phyloP scores from a whole-genome alignment of 1,140 invertebrate genomes.

The Drosophila arawakana region DNA sequence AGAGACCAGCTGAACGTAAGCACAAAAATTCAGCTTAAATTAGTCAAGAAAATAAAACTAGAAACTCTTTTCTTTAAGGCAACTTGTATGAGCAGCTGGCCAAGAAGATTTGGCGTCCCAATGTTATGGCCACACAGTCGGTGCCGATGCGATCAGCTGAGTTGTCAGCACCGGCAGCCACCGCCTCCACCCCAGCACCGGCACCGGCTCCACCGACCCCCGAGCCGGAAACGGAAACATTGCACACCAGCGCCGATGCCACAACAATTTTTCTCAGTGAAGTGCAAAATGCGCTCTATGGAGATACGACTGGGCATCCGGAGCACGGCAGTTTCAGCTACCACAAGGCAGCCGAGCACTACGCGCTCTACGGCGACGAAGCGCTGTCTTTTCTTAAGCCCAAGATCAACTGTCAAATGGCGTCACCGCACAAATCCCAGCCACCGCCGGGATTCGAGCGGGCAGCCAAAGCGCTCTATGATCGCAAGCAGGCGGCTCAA shows the following conservation, averaged over 20 bases:
- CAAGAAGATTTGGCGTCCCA: constrained; percentile 58
- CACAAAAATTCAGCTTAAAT: background rate
- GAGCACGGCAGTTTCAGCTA: constrained; percentile 56
- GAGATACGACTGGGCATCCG: constrained; percentile 57
- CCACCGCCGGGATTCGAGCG: constrained; percentile 50
- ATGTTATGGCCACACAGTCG: constrained; percentile 16
- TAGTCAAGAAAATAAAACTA: too few relatives aligned
- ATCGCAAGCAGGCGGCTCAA: constrained; percentile 20
- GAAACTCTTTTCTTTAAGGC: constrained; percentile 14
- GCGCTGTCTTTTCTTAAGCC: constrained; percentile 8
- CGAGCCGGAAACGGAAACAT: constrained; percentile 7
- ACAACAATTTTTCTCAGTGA: constrained; percentile 42
- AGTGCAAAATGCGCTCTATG: constrained; percentile 55
- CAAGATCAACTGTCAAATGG: background rate
- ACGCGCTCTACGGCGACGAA: constrained; percentile 55
- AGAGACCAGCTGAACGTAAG: constrained; percentile 36
- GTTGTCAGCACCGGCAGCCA: background rate
- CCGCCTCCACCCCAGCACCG: background rate
- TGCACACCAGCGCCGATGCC: background rate
- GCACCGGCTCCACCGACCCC: background rate
- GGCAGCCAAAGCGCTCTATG: constrained; percentile 23
- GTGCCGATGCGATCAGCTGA: background rate
- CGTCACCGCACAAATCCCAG: background rate
- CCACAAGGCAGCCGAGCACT: constrained; percentile 73
- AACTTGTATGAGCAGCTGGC: constrained; percentile 53